Base-by-base conservation (phyloP, 2,888 invertebrate genomes). In the Melipona beecheii region DNA sequence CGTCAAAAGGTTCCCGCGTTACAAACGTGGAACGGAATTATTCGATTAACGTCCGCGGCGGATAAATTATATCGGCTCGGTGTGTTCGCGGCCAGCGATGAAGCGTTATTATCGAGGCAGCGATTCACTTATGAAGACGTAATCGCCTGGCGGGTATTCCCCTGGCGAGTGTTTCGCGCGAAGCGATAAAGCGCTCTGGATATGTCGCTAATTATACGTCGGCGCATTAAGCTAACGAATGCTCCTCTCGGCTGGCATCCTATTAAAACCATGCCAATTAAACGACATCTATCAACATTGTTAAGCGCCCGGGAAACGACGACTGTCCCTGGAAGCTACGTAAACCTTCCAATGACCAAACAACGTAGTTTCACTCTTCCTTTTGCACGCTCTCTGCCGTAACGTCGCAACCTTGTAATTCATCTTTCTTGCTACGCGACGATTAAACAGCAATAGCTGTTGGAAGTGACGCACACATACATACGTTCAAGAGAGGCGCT, bases 141-240 rank as follows among this genome's bases (percentile, higher is more conserved):
- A 85, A 85, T 85, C 77, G 69, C 73, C 56, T 43, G 58, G 74
- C 49, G 60, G 73, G 68, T n/a, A 56, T 54, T 24, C 36, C 71
- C 54, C 64, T 71, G 68, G 52, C 69, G 65, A 27, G 58, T 60
- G 74, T 71, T 73, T 64, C 62, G 62, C 62, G 84, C 66, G 36
- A 56, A 56, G 58, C 74, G 87, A 87, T 87, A 82, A 85, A 85
- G 82, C 79, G 82, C 79, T 77, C 65, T 62, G 75, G 66, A 75
- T 85, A 85, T 72, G 79, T 62, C 69, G 68, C 66, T 85, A 81
- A 85, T 85, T 85, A 75, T 72, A 78, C 77, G 60, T 31, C 5
- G 68, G 52, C 68, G 69, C 65, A 81, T 76, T 81, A 76, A 69
- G 64, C 56, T 62, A 79, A 79, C 58, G 74, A 11, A 36, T 66